phyloP scores from a whole-genome alignment of 2,113 vertebrate species.

The Scomber colias region DNA sequence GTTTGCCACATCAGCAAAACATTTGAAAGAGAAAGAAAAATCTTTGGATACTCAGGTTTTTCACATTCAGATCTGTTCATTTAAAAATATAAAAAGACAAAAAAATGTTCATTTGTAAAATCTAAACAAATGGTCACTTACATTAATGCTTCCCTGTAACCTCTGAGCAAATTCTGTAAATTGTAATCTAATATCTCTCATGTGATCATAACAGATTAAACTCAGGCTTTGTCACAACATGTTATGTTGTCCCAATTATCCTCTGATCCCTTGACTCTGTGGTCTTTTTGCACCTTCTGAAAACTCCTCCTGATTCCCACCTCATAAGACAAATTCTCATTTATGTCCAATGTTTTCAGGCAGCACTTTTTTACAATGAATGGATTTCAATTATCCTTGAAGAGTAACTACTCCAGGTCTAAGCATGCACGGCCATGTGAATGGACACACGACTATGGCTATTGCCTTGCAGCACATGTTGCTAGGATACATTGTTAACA shows the following conservation, averaged over 20 bases:
- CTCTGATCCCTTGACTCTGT: background rate
- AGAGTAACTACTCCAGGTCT: background rate
- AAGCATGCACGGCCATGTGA: too few species aligned
- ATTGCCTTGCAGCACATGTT: too few species aligned
- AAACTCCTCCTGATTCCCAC: background rate
- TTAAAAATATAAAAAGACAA: background rate
- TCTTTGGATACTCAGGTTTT: too few species aligned
- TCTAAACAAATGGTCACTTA: background rate
- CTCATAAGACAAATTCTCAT: background rate
- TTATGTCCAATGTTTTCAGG: background rate
- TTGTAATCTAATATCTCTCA: background rate
- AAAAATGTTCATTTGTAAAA: background rate
- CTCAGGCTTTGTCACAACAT: background rate
- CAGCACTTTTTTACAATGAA: background rate
- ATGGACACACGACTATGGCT: too few species aligned
- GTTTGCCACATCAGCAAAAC: background rate
- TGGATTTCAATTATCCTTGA: constrained; percentile 35
- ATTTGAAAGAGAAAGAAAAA: background rate
- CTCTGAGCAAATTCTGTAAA: background rate
- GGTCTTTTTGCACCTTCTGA: background rate
- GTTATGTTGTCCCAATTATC: background rate
- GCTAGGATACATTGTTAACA: too few species aligned
- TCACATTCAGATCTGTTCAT: background rate
- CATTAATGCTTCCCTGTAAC: background rate
- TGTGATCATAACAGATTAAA: background rate